Conservation (phyloP, 2,797 vertebrate species). For the Ctenopoma multispine region DNA sequence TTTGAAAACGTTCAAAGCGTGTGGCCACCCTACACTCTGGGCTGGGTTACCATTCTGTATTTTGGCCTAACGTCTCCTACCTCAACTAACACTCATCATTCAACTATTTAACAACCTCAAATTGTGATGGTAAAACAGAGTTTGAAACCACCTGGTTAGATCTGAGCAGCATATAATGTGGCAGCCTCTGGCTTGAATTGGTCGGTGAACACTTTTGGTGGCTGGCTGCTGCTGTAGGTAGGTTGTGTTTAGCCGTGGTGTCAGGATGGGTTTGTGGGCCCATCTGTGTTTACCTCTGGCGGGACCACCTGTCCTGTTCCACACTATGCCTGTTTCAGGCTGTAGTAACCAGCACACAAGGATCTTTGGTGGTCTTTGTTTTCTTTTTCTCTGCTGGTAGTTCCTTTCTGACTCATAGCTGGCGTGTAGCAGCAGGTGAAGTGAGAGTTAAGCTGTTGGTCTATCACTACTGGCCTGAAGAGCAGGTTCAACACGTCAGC, state of each 20-base stretch:
- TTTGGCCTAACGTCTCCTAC: slow-evolving; percentile 55
- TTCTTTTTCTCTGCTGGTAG: slow-evolving; percentile 54
- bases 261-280: slow-evolving; percentile 58
- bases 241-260: slow-evolving; percentile 46
- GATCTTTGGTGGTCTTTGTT: slow-evolving; percentile 74
- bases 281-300: slow-evolving; percentile 60
- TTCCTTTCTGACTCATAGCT: slow-evolving; percentile 31
- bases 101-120: slow-evolving; percentile 47
- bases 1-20: slow-evolving; percentile 70
- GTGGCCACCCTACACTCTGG: slow-evolving; percentile 63
- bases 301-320: slow-evolving; percentile 74
- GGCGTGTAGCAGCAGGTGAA: slow-evolving; percentile 34
- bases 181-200: slow-evolving; percentile 24
- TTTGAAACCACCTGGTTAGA: slow-evolving; percentile 63
- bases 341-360: slow-evolving; percentile 26
- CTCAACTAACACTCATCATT: slow-evolving; percentile 43
- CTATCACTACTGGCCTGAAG: neutral
- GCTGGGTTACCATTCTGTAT: slow-evolving; percentile 66
- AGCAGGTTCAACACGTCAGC: slow-evolving; percentile 10
- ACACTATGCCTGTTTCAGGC: slow-evolving; percentile 42
- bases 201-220: slow-evolving; percentile 5
- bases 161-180: slow-evolving; percentile 33
- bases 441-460: slow-evolving; percentile 1
- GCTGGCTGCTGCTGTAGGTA: slow-evolving; percentile 41
- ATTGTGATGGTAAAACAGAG: slow-evolving; percentile 32